Conservation (phyloP, 2,888 invertebrate species). For the Lymantria dispar region DNA sequence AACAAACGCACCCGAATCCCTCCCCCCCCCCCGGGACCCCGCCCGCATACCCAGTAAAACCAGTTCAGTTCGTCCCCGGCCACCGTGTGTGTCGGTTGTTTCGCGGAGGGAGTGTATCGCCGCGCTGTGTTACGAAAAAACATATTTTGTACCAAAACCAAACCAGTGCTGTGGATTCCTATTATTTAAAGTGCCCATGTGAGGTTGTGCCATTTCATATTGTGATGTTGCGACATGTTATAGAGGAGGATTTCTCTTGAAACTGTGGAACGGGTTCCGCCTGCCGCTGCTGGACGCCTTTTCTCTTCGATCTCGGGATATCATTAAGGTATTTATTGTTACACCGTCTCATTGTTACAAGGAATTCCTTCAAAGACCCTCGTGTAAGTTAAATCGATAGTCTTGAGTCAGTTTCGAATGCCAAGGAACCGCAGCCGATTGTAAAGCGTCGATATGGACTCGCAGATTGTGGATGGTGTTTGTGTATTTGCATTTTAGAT, state of each 20-base stretch:
- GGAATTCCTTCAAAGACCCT: slow-evolving; percentile 75
- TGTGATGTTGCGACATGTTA: slow-evolving; percentile 68
- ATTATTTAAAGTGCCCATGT: slow-evolving; percentile 65
- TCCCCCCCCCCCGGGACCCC: slow-evolving; percentile 46
- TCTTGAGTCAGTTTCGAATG: slow-evolving; percentile 54
- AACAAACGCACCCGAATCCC: slow-evolving; percentile 72
- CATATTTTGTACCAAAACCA: slow-evolving; percentile 70
- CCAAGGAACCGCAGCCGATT: slow-evolving; percentile 41
- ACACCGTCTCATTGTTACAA: slow-evolving; percentile 81
- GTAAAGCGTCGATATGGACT: slow-evolving; percentile 60
- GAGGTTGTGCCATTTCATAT: slow-evolving; percentile 71
- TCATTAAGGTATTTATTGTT: slow-evolving; percentile 83
- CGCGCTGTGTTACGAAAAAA: slow-evolving; percentile 76
- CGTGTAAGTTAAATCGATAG: slow-evolving; percentile 77
- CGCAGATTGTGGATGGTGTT: slow-evolving; percentile 64
- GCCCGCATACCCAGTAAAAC: slow-evolving; percentile 57
- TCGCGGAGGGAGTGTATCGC: slow-evolving; percentile 39
- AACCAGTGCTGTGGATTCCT: slow-evolving; percentile 76
- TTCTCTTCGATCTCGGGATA: slow-evolving; percentile 79
- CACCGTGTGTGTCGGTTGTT: slow-evolving; percentile 72
- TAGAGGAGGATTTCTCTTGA: slow-evolving; percentile 77
- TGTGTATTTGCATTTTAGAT: slow-evolving; percentile 76
- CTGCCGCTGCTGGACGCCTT: slow-evolving; percentile 74
- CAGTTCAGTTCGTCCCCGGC: slow-evolving; percentile 81
- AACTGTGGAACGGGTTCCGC: slow-evolving; percentile 71